Base-by-base conservation (phyloP, 2,888 invertebrate species). In the Peribatodes rhomboidaria region DNA sequence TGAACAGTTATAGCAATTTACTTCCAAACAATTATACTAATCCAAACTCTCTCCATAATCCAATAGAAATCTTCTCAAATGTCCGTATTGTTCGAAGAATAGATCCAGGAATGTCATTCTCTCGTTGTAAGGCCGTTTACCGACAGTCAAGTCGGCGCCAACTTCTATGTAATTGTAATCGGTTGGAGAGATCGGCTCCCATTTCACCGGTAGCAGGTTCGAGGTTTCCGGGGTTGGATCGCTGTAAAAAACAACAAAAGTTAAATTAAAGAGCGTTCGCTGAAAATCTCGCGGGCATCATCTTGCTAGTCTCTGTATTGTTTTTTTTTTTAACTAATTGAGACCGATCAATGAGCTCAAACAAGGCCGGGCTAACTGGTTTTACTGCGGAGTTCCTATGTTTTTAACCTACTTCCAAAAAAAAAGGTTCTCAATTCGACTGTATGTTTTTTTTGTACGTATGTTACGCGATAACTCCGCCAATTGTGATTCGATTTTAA, bases 61-160 rank as follows among this genome's bases (percentile, higher is more conserved):
- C 20, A 50, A 37, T 3, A 50, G 18, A 18, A 55, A 55, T 31
- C 54, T 10, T 13, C 27, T n/a, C 10, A 62, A 37, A 16, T 69
- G 55, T 13, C 41, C 31, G 16, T 67, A 62, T 49, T 67, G 66
- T 71, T 57, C 80, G 75, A 71, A 81, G 73, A 46, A 76, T 31
- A 67, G 13, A 31, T 82, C 76, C 80, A 79, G 78, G 55, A 83
- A 78, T 14, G 80, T 68, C 69, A 82, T 78, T 56, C 84, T 74
- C 11, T 76, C 69, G n/a, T 76, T 69, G 35, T 74, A 75, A 56
- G 73, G 73, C 35, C 82, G 75, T 14, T 54, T 72, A 18, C 73
- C 65, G 18, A 79, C 60, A 42, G 62, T 63, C 11, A 82, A 61
- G 13, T 70, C 57, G 42, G 76, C 70, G 39, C 81, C 79, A 16